Percentiles rank a stretch among this genome's conserved stretches.
These are phyloP conservation scores for Chaitophorus viminalis DNA, from an alignment of 2,888 invertebrate genomes.

Conservation along the genomic window DNA sequence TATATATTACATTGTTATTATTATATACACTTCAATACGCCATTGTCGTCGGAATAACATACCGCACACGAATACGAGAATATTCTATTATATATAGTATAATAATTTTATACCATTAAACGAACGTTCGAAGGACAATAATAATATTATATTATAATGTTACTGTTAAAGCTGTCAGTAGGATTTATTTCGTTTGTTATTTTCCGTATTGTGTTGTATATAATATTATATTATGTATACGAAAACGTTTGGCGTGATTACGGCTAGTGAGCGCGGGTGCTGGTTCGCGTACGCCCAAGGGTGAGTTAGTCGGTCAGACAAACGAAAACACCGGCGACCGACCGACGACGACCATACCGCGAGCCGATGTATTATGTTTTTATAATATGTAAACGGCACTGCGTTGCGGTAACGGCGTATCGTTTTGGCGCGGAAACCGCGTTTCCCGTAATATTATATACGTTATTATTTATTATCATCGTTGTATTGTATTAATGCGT, in stretches of 20 bases:
- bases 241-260: not conserved
- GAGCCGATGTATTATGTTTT: not conserved
- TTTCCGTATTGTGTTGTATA: not conserved
- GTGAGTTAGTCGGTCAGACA: not conserved
- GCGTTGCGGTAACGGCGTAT: no score
- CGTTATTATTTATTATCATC: no score
- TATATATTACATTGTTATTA: no score
- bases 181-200: not conserved
- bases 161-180: not conserved
- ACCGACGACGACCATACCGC: not conserved
- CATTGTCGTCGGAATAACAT: no score
- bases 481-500: no score
- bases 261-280: not conserved
- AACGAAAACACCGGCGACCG: no score
- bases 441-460: no score
- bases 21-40: no score
- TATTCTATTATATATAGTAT: not conserved
- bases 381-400: no score
- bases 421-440: no score
- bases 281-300: not conserved
- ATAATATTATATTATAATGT: no score
- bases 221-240: not conserved
- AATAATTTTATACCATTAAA: not conserved
- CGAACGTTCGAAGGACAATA: not conserved
- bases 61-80: not conserved